Percentiles rank a stretch among this genome's conserved stretches.
These are phyloP conservation scores for Daboia siamensis DNA, from an alignment of 2,113 vertebrate genomes.

Conservation along the genomic window DNA sequence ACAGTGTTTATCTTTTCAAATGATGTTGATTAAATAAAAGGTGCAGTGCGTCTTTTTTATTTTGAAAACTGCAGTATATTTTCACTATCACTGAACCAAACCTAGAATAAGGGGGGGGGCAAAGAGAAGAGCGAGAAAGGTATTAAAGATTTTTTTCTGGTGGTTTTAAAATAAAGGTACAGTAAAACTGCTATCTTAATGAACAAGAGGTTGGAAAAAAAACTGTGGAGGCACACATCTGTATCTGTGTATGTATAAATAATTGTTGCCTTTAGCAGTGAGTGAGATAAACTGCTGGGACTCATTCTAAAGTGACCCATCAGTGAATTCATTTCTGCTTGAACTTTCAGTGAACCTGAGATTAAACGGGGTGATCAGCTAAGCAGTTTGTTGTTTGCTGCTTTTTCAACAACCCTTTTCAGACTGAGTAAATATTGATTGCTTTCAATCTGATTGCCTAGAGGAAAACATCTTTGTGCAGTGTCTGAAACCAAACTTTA, in stretches of 20 bases:
- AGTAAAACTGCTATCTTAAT: conserved; percentile 46
- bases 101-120: not conserved
- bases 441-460: conserved; percentile 82
- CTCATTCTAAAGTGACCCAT: conserved; percentile 80
- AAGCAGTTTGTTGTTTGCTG: conserved; percentile 84
- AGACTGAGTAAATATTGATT: conserved; percentile 89
- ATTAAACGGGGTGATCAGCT: conserved; percentile 82
- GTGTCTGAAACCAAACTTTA: conserved; percentile 79
- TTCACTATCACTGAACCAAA: not conserved
- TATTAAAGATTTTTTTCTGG: conserved; percentile 31
- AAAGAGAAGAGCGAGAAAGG: not conserved
- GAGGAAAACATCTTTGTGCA: conserved; percentile 79
- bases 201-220: conserved; percentile 52
- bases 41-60: not conserved
- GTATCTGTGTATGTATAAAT: conserved; percentile 24
- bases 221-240: conserved; percentile 24
- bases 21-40: not conserved
- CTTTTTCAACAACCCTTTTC: conserved; percentile 84
- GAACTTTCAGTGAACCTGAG: conserved; percentile 85
- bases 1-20: not conserved
- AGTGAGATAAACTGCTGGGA: conserved; percentile 77
- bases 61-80: not conserved
- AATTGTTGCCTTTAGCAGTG: conserved; percentile 76
- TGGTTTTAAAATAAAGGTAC: conserved; percentile 43
- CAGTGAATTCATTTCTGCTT: conserved; percentile 82